Evolutionary conservation across 2,888 invertebrate genomes (phyloP), one percentile per base, ranked within the genome.

Genomic region (Melikaiella ostensackeni): DNA sequence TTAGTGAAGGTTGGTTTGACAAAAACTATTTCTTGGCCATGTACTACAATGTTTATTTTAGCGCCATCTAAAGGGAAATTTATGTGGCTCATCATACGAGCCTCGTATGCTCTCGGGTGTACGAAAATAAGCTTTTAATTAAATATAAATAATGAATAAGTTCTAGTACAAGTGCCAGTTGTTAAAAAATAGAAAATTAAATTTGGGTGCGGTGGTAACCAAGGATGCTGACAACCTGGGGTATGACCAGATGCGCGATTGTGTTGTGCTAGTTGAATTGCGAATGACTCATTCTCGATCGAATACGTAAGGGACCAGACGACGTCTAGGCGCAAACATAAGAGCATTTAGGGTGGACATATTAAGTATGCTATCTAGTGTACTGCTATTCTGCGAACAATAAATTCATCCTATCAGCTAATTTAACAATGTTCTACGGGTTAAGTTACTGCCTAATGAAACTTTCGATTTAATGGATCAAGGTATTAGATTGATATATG

Each of bases 201-300:
- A n/a, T n/a, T 50, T n/a, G 8, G n/a, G 50, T n/a, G 8, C 8
- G 1, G 8, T 9, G 24, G 13, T 62, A 38, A 75, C 62, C 57
- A 61, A 6, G 75, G 59, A 70, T 78, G 79, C 82, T 83, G 84
- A 84, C 84, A 86, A 85, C 84, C 81, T 83, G 16, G 5, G 42
- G 83, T 81, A 79, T 83, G 85, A 85, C 86, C 89, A 88, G 88
- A 89, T 89, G 89, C 84, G 85, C 86, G 83, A 85, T 85, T 84
- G 88, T 84, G 84, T 83, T 57, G 57, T 24, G 13, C 57, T 57
- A 24, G 83, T 82, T 84, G 85, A 86, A 86, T 88, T 79, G 84
- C 77, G 86, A 84, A 80, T 89, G 89, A 89, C 83, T 89, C 89
- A 89, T 84, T 81, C 24, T 24, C 79, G 79, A 81, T 84, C 81